These are phyloP conservation scores for Marisa cornuarietis DNA, from an alignment of 1,140 invertebrate genomes.

Conservation along the genomic window DNA sequence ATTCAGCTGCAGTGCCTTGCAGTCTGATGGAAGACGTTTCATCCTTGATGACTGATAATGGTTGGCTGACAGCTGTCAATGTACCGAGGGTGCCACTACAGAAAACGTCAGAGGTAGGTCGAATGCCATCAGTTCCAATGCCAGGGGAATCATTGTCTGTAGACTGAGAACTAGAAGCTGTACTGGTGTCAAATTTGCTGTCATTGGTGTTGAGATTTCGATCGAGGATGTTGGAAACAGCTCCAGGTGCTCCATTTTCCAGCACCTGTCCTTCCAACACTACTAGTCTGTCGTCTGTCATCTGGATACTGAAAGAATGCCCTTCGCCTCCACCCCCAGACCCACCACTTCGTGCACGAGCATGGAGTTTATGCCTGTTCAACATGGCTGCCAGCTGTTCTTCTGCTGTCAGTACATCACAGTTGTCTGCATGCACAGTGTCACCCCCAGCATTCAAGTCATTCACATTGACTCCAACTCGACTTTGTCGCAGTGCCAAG, in stretches of 20 bases:
- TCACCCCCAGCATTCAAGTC: slow-evolving; percentile 40
- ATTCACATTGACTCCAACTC: slow-evolving; percentile 55
- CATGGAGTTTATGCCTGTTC: slow-evolving; percentile 54
- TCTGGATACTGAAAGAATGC: slow-evolving; percentile 59
- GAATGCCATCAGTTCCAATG: slow-evolving; percentile 46
- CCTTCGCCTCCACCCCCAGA: slow-evolving; percentile 13
- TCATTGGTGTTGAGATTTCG: slow-evolving; percentile 52
- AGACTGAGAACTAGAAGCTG: slow-evolving; percentile 45
- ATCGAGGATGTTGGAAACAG: slow-evolving; percentile 31
- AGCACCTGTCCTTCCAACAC: slow-evolving; percentile 58
- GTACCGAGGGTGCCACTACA: no score
- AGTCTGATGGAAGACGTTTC: no score
- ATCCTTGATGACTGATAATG: no score
- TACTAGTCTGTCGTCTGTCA: slow-evolving; percentile 63
- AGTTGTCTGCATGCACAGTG: slow-evolving; percentile 26
- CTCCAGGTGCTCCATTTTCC: slow-evolving; percentile 17
- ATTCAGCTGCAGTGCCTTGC: no score
- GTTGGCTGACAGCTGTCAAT: no score
- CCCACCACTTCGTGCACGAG: slow-evolving; percentile 29
- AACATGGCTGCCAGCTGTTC: slow-evolving; percentile 54
- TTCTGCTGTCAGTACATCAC: slow-evolving; percentile 55
- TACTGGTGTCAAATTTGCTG: slow-evolving; percentile 54
- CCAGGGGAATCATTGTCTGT: slow-evolving; percentile 54
- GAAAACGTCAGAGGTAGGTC: no score
- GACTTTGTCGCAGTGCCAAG: slow-evolving; percentile 30